Evolutionary conservation across 1,140 invertebrate genomes (phyloP).

Genomic region (Leptinotarsa defecta): DNA sequence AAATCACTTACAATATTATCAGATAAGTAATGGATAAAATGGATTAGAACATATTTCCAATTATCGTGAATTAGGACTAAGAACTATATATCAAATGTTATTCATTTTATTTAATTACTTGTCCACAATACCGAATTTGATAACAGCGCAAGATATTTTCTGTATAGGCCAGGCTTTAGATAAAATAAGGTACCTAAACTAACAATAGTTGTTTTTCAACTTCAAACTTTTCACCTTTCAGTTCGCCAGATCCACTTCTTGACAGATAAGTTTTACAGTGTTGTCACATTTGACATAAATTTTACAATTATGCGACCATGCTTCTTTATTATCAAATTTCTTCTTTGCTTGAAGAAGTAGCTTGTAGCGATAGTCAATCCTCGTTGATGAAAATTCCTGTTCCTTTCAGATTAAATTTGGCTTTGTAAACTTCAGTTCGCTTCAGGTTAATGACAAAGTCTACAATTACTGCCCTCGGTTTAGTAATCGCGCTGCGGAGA

Average conservation of each 20-base stretch:
- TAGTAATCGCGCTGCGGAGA: background rate
- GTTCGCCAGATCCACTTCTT: background rate
- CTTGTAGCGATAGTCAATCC: background rate
- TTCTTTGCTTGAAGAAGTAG: background rate
- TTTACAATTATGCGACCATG: background rate
- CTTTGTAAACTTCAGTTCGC: conserved; percentile 13
- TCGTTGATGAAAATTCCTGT: background rate
- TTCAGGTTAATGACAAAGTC: background rate
- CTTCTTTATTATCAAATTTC: background rate
- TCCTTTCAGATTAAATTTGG: background rate
- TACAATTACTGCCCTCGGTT: background rate
- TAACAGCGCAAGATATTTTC: too few relatives aligned
- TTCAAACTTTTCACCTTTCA: background rate
- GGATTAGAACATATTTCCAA: too few relatives aligned
- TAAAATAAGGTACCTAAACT: too few relatives aligned
- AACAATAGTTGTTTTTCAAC: too few relatives aligned
- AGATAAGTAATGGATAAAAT: too few relatives aligned
- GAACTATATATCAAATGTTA: too few relatives aligned
- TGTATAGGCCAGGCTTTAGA: too few relatives aligned
- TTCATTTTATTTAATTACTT: too few relatives aligned
- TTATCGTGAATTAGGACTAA: too few relatives aligned
- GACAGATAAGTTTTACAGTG: background rate
- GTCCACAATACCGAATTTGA: too few relatives aligned
- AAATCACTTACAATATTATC: too few relatives aligned
- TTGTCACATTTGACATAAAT: background rate